A percentile compares a stretch with the other conserved stretches of the same genome.
Conservation (phyloP, 1,140 invertebrate species). For the Drosophila aff. region DNA sequence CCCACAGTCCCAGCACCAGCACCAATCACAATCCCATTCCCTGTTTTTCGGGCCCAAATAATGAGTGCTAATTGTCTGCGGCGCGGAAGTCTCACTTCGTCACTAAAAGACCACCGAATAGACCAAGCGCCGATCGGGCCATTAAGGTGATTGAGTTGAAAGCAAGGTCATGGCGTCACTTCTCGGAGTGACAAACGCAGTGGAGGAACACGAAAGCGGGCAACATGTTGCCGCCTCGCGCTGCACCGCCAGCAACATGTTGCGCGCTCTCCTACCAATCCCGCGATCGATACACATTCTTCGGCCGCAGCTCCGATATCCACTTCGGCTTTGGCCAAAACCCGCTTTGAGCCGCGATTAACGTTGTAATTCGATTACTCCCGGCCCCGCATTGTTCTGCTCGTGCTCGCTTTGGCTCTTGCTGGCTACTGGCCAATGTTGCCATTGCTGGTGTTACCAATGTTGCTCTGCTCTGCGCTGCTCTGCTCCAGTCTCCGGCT, state of each 20-base stretch:
- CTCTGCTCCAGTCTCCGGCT: conserved; percentile 35
- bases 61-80: conserved; percentile 72
- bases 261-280: conserved; percentile 29
- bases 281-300: conserved; percentile 59
- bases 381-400: conserved; percentile 75
- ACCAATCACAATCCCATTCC: conserved; percentile 6
- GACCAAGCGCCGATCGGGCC: conserved; percentile 26
- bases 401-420: conserved; percentile 62
- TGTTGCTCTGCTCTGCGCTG: conserved; percentile 30
- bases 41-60: conserved; percentile 49
- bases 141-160: conserved; percentile 72
- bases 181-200: conserved; percentile 57
- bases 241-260: conserved; percentile 54
- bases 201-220: conserved; percentile 9
- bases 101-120: conserved; percentile 18
- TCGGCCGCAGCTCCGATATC: conserved; percentile 34
- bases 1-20: conserved; percentile 8
- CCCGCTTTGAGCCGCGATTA: conserved; percentile 77
- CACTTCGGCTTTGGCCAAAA: conserved; percentile 69
- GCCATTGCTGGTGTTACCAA: conserved; percentile 28
- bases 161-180: conserved; percentile 74
- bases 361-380: conserved; percentile 80
- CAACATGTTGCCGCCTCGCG: conserved; percentile 33
- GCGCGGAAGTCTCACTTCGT: conserved; percentile 58
- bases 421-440: conserved; percentile 36